Base-by-base conservation (phyloP, 2,888 invertebrate genomes). In the Ptychoptera contaminata region DNA sequence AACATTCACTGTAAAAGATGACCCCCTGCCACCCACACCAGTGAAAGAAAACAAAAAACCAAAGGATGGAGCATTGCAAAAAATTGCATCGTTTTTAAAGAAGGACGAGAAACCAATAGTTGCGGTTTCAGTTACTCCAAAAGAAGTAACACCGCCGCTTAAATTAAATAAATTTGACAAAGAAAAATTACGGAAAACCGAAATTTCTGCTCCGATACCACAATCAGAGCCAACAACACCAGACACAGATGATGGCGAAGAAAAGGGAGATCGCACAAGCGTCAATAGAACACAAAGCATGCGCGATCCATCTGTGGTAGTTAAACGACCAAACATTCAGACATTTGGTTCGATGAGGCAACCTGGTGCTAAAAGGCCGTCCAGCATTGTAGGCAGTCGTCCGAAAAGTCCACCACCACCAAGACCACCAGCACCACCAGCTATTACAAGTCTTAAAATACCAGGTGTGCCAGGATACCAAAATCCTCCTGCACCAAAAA, bases 301-400 rank as follows among this genome's bases (percentile, higher is more conserved):
- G 83, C 69, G 86, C 51, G 77, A 78, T 42, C 71, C 71, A 0
- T 56, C 68, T 12, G 14, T 43, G 9, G 42, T 16, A 7, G 36
- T 44, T 9, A 63, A 62, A 49, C 72, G 77, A 55, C 77, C 82
- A 0, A 67, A 68, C 0, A 71, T 86, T 31, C 84, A 80, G 49
- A 78, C 77, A 30, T 87, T 87, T 54, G 87, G 87, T 0, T 87
- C 87, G 0, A 86, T 87, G 84, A 68, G 88, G 29, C 78, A 82
- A 52, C 70, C 81, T 0, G 70, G 74, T 0, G 64, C 65, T 0
- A 78, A 78, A 15, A 69, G 90, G 42, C 87, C 88, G 0, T 70
- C 82, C 16, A 87, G 87, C 48, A 77, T 84, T 7, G 68, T 73
- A 0, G 70, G 69, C 10, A 71, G 70, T 1, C 67, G 87, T 34